A percentile compares a stretch with the other conserved stretches of the same genome.
Conservation (phyloP, 2,888 invertebrate genomes). For the Bugula neritina region DNA sequence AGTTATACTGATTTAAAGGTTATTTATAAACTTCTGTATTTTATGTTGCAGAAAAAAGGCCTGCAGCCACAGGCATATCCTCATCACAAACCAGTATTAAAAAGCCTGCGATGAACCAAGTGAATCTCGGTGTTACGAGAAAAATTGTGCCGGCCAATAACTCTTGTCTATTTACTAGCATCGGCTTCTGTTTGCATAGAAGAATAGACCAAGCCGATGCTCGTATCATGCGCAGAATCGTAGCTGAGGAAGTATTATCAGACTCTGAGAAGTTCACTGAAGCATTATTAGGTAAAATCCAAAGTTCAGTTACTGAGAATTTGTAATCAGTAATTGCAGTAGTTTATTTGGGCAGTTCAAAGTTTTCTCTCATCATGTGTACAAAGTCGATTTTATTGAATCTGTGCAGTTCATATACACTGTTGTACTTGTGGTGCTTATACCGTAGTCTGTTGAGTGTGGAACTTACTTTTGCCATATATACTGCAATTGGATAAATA, state of each 20-base stretch:
- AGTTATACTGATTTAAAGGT: no score
- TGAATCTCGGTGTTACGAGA: slow-evolving; percentile 62
- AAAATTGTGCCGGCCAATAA: slow-evolving; percentile 91
- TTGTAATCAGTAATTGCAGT: no score
- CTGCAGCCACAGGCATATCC: background rate
- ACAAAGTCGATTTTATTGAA: no score
- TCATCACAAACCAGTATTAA: background rate
- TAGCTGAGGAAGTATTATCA: slow-evolving; percentile 73
- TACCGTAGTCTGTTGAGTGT: no score
- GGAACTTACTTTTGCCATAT: no score
- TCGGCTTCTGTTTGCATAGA: slow-evolving; percentile 60
- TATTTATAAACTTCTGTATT: no score
- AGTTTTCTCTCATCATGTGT: no score
- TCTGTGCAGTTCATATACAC: no score
- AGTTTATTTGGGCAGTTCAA: no score
- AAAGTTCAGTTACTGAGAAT: no score
- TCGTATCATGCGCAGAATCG: slow-evolving; percentile 73
- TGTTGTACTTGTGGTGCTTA: no score
- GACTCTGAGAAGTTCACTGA: slow-evolving; percentile 75
- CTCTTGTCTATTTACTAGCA: slow-evolving; percentile 89
- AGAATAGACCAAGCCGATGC: slow-evolving; percentile 69
- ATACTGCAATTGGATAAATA: no score
- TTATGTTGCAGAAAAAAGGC: background rate
- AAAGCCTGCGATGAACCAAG: background rate
- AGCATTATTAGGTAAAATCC: slow-evolving; percentile 66